Evolutionary conservation across 2,113 vertebrate genomes (phyloP).

Genomic region (Australoheros scitulus): DNA sequence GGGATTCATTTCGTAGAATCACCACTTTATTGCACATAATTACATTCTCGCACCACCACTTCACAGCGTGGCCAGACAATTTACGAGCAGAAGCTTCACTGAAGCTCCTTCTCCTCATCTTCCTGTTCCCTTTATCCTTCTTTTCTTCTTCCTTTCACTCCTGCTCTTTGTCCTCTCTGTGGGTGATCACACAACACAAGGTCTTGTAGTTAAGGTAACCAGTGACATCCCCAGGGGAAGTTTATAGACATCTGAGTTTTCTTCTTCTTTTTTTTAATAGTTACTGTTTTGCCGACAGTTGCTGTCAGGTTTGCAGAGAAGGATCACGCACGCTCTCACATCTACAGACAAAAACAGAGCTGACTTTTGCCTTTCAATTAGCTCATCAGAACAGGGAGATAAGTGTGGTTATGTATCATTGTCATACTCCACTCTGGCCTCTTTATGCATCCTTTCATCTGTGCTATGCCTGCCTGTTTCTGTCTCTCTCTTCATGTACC

Average conservation of each 20-base stretch:
- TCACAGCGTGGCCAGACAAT: constrained; percentile 23
- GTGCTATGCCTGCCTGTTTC: constrained; percentile 59
- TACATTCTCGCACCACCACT: constrained; percentile 27
- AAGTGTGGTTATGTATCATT: constrained; percentile 62
- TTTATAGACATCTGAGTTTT: constrained; percentile 84
- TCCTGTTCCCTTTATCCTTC: constrained; percentile 1
- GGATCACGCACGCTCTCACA: constrained; percentile 10
- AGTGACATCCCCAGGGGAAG: constrained; percentile 81
- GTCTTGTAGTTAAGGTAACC: constrained; percentile 86
- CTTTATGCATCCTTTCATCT: constrained; percentile 70
- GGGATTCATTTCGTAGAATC: constrained; percentile 30
- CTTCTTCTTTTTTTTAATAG: constrained; percentile 27
- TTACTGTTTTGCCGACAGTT: neutral
- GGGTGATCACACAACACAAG: constrained; percentile 85
- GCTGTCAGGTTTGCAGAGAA: constrained; percentile 19
- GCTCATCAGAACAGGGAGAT: constrained; percentile 52
- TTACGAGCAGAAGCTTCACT: constrained; percentile 21
- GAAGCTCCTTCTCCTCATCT: neutral
- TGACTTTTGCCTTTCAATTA: constrained; percentile 63
- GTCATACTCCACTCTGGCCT: constrained; percentile 57
- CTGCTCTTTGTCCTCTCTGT: constrained; percentile 52
- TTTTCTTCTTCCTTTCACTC: neutral
- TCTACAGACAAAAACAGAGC: constrained; percentile 19
- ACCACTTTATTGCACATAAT: constrained; percentile 45
- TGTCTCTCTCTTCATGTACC: constrained; percentile 30